These are phyloP conservation scores for Uria lomvia DNA, from an alignment of 2,113 vertebrate species.

Conservation along the genomic window DNA sequence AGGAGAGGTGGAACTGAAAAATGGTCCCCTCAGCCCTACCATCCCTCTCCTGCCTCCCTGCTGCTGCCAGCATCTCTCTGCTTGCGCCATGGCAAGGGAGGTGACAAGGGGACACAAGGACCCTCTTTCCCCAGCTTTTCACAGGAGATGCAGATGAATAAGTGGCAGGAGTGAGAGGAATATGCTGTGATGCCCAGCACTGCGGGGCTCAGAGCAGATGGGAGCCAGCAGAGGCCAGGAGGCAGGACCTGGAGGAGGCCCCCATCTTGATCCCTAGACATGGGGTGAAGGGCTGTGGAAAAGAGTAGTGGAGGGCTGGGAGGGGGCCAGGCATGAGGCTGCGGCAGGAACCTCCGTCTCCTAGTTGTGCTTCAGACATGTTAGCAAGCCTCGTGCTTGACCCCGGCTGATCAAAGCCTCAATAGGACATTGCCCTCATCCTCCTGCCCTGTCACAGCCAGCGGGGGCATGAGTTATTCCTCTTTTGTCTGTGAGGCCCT, in stretches of 20 bases:
- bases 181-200: not conserved
- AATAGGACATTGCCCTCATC: not conserved
- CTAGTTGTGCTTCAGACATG: not conserved
- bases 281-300: not conserved
- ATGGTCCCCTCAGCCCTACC: not conserved
- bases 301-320: not conserved
- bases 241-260: not conserved
- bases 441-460: conserved; percentile 7
- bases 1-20: not conserved
- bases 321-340: accelerated
- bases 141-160: conserved; percentile 8
- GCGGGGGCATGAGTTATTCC: not conserved
- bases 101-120: conserved; percentile 11
- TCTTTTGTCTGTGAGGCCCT: conserved; percentile 19
- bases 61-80: not conserved
- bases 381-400: not conserved
- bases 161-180: not conserved
- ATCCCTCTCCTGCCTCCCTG: not conserved
- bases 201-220: accelerated
- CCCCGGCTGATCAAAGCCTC: conserved; percentile 49
- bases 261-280: not conserved
- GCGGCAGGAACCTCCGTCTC: not conserved
- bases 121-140: not conserved
- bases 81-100: not conserved
- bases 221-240: not conserved